Conservation (phyloP, 2,113 vertebrate species). For the Sinocyclocheilus maitianheensis region DNA sequence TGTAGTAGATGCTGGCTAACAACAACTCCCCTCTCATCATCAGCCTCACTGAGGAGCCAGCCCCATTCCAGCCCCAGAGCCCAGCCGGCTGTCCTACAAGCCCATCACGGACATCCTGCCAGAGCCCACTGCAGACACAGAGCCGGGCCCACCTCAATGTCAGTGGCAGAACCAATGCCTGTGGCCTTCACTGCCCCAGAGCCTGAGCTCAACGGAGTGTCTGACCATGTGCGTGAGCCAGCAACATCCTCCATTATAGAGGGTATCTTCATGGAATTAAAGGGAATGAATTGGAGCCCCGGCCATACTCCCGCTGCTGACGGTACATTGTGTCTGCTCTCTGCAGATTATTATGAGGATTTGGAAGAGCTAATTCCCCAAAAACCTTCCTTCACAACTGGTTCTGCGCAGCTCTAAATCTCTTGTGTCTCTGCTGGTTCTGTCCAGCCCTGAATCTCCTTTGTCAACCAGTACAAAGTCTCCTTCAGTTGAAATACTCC, state of each 20-base stretch:
- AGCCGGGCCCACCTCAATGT: too few species aligned
- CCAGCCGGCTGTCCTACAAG: neutral
- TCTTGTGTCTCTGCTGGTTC: neutral
- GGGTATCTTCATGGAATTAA: too few species aligned
- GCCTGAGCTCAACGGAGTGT: too few species aligned
- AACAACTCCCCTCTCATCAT: neutral
- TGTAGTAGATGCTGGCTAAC: neutral
- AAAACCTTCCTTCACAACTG: neutral
- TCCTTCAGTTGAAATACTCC: neutral
- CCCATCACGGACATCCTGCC: neutral
- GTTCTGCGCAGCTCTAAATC: neutral
- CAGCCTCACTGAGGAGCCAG: neutral
- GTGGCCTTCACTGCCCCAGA: too few species aligned
- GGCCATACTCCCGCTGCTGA: neutral
- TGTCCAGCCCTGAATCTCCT: neutral
- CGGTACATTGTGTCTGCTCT: neutral
- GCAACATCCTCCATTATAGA: too few species aligned
- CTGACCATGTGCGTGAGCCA: too few species aligned
- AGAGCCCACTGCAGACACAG: too few species aligned
- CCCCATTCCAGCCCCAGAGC: neutral
- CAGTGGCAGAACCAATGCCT: too few species aligned
- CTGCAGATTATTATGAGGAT: neutral
- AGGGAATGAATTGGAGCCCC: neutral
- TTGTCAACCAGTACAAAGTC: neutral
- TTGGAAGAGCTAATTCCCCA: neutral